Evolutionary conservation across 2,797 vertebrate species (phyloP), one percentile per base, ranked within the genome.

Genomic region (Sebastes steindachneri): DNA sequence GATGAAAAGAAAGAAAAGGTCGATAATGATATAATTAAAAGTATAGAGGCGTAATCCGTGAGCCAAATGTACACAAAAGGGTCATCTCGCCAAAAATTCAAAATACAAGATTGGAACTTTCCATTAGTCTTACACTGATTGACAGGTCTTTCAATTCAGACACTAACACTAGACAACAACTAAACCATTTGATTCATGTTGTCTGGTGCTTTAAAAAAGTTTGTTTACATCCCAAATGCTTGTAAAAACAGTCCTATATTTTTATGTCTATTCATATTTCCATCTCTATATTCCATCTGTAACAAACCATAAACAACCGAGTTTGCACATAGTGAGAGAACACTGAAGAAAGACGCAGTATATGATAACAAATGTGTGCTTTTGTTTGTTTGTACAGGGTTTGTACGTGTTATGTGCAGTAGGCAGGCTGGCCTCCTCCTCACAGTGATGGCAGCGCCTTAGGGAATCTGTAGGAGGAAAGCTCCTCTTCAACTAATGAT

Each of bases 381-480:
- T 79, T 35, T 84, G 68, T 85, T 64, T 83, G 66, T 81, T 75
- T 83, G 57, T 41, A 23, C 64, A 53, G 41, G 29, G 29, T 60
- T 59, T 82, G 75, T 77, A 68, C 75, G 37, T 80, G 83, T 80
- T 88, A 28, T 86, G 51, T 82, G 75, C 80, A 80, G 87, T 77
- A 55, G 80, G 88, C 77, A 79, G 79, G 33, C 73, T 62, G 73
- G 75, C 89, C 88, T 87, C 90, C 88, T 83, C 90, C 83, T 88
- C 88, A 68, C 80, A 75, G 63, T 26, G 55, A 88, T 84, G 84
- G 68, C 3, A 8, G 75, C 48, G 84, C 90, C 87, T 86, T 41
- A 9, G 92, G 89, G 91, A 93, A 87, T 84, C 68, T 89, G 93
- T 92, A 82, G 93, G 93, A 90, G 90, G 87, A 59, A 65, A 83